Percentiles rank a stretch among this genome's conserved stretches.
Evolutionary conservation across 1,140 invertebrate genomes (phyloP).

Genomic region (Sarcophaga bullata): DNA sequence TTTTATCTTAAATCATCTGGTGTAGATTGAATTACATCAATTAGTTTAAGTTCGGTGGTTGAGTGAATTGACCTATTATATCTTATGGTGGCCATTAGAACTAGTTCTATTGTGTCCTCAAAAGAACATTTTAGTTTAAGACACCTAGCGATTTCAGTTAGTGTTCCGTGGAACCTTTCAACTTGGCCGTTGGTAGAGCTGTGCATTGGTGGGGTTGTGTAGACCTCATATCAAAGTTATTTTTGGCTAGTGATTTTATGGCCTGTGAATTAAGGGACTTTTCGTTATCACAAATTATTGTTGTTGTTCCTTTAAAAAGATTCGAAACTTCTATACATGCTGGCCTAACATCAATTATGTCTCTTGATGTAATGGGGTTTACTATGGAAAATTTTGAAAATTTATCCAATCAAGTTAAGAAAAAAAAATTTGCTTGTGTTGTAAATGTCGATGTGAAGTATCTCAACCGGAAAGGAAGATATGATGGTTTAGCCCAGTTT

Average conservation of each 20-base stretch:
- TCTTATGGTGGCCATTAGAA: too few relatives aligned
- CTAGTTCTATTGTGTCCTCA: too few relatives aligned
- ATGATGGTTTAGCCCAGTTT: too few relatives aligned
- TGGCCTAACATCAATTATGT: neutral
- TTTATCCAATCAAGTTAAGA: neutral
- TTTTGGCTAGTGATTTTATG: neutral
- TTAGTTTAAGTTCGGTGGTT: too few relatives aligned
- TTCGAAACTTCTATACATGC: neutral
- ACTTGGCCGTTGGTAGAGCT: conserved; percentile 12
- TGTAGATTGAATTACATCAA: too few relatives aligned
- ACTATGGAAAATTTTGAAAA: neutral
- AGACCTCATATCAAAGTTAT: neutral
- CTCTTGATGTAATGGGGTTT: neutral
- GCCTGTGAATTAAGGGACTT: conserved; percentile 11
- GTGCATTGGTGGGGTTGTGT: neutral
- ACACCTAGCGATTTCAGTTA: conserved; percentile 2
- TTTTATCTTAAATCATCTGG: too few relatives aligned
- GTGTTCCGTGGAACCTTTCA: neutral
- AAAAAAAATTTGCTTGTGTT: neutral
- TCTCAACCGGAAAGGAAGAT: neutral
- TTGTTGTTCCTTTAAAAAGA: neutral
- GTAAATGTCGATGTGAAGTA: neutral
- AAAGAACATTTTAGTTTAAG: too few relatives aligned
- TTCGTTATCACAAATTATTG: neutral
- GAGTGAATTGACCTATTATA: too few relatives aligned